These are phyloP conservation scores for Colinus virginianus DNA, from an alignment of 2,113 vertebrate species.

Conservation along the genomic window DNA sequence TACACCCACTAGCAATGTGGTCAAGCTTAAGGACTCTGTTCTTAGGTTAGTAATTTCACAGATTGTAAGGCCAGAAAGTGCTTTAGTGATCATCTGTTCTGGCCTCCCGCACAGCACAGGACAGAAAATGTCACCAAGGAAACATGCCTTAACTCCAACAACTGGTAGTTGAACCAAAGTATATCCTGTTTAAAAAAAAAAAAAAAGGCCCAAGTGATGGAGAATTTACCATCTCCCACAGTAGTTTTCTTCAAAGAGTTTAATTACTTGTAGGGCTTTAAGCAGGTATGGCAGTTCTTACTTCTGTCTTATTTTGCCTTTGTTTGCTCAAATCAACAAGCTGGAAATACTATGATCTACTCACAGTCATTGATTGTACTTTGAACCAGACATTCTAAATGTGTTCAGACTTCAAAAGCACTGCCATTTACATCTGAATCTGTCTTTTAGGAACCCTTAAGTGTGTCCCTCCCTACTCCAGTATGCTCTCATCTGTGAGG, in stretches of 20 bases:
- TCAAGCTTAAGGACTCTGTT: not conserved
- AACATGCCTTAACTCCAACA: not conserved
- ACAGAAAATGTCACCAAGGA: conserved; percentile 8
- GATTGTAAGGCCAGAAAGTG: conserved; percentile 4
- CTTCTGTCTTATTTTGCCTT: not conserved
- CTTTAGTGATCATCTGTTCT: not conserved
- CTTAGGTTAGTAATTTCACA: conserved; percentile 13
- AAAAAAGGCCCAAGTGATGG: not conserved
- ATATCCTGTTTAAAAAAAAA: not conserved
- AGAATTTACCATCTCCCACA: not conserved
- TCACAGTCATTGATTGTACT: not conserved
- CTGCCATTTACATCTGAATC: not conserved
- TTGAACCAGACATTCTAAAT: not conserved
- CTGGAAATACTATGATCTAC: not conserved
- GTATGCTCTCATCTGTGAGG: not conserved
- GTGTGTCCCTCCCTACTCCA: not conserved
- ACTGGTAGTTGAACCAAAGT: not conserved
- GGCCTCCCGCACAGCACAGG: not conserved
- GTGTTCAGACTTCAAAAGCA: not conserved
- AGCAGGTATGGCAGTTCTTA: not conserved
- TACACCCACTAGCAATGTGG: not conserved
- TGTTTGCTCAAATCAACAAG: not conserved
- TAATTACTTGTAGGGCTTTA: not conserved
- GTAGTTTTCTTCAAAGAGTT: not conserved
- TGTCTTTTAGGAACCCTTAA: not conserved